Percentiles rank a stretch among this genome's conserved stretches.
Conservation (phyloP, 2,113 vertebrate species). For the Hippocampus mohnikei region DNA sequence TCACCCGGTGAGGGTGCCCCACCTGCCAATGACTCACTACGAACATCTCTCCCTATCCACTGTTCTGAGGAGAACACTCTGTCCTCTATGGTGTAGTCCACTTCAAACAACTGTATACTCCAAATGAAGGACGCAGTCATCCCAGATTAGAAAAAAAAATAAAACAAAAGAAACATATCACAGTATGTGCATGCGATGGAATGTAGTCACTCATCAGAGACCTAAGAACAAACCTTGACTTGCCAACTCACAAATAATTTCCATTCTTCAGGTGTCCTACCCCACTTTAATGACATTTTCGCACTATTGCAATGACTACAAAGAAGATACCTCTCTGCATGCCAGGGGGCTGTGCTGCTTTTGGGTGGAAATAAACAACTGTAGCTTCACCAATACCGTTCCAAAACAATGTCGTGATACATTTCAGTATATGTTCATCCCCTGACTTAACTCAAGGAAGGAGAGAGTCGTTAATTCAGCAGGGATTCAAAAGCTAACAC, state of each 20-base stretch:
- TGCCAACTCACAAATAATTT: constrained; percentile 44
- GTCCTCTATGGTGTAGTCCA: constrained; percentile 70
- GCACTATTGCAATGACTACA: constrained; percentile 67
- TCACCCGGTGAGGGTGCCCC: constrained; percentile 82
- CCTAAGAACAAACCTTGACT: constrained; percentile 37
- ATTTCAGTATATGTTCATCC: constrained; percentile 40
- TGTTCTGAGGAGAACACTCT: constrained; percentile 77
- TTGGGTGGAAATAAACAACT: constrained; percentile 60
- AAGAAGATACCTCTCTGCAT: constrained; percentile 69
- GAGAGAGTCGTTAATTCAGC: constrained; percentile 45
- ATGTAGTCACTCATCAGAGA: constrained; percentile 63
- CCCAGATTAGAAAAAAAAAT: constrained; percentile 18
- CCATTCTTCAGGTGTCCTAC: constrained; percentile 61
- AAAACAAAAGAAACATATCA: constrained; percentile 54
- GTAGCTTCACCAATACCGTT: constrained; percentile 68
- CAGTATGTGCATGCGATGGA: constrained; percentile 71
- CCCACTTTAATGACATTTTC: constrained; percentile 58
- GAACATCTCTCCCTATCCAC: constrained; percentile 85
- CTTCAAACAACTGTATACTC: constrained; percentile 29
- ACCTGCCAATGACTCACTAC: constrained; percentile 78
- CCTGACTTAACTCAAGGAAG: constrained; percentile 40
- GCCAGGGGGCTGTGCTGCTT: constrained; percentile 69
- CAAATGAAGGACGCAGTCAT: constrained; percentile 41
- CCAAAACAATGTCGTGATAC: constrained; percentile 53
- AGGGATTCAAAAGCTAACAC: constrained; percentile 56